Conservation (phyloP, 2,797 vertebrate species). For the Chelidonichthys spinosus region DNA sequence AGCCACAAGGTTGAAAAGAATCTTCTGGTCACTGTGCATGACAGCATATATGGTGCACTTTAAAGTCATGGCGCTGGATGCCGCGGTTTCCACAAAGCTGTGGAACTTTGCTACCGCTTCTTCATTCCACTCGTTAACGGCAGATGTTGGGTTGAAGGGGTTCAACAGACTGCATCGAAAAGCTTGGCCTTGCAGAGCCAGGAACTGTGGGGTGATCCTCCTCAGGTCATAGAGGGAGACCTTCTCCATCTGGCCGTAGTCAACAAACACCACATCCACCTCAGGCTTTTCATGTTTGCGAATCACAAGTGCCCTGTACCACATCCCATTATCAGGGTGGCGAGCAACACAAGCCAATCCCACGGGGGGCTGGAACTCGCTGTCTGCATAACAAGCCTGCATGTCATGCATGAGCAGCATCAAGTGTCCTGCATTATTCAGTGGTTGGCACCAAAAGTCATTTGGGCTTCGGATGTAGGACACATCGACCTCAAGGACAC, state of each 20-base stretch:
- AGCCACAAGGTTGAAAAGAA: slow-evolving; percentile 91
- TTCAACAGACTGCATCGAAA: slow-evolving; percentile 95
- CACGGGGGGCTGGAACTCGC: slow-evolving; percentile 72
- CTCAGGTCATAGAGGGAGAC: slow-evolving; percentile 86
- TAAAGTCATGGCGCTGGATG: slow-evolving; percentile 77
- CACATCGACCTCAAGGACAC: slow-evolving; percentile 88
- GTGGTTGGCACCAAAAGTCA: slow-evolving; percentile 94
- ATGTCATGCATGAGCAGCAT: slow-evolving; percentile 88
- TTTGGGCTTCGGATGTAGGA: slow-evolving; percentile 88
- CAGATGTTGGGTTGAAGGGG: slow-evolving; percentile 82
- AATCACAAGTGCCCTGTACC: slow-evolving; percentile 92
- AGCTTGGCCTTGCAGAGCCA: slow-evolving; percentile 89
- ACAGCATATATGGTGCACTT: slow-evolving; percentile 94
- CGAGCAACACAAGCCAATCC: slow-evolving; percentile 87
- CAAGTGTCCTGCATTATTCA: slow-evolving; percentile 76
- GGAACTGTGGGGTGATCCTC: slow-evolving; percentile 83
- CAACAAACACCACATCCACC: slow-evolving; percentile 89
- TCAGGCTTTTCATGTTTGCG: slow-evolving; percentile 70
- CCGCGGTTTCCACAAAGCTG: slow-evolving; percentile 85
- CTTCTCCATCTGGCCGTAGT: slow-evolving; percentile 89
- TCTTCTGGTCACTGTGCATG: slow-evolving; percentile 84
- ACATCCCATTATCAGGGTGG: slow-evolving; percentile 84
- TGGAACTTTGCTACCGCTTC: slow-evolving; percentile 83
- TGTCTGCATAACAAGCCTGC: slow-evolving; percentile 85
- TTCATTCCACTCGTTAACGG: slow-evolving; percentile 86